Evolutionary conservation across 2,113 vertebrate species (phyloP).

Genomic region (Pogona vitticeps): DNA sequence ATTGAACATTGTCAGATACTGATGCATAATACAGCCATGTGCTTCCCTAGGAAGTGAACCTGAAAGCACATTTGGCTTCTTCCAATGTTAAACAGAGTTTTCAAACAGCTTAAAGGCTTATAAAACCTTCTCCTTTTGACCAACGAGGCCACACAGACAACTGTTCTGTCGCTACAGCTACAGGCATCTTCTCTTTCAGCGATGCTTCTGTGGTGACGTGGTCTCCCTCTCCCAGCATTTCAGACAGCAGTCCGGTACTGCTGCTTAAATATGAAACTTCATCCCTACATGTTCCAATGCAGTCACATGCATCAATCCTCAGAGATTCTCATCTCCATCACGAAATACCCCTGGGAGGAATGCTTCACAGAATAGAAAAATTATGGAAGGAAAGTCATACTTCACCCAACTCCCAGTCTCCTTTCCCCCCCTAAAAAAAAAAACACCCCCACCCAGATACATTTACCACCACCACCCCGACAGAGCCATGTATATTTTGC

Average conservation of each 20-base stretch:
- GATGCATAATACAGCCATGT: neutral
- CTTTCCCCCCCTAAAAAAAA: no score
- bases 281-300: neutral
- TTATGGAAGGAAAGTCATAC: neutral
- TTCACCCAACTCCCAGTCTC: no score
- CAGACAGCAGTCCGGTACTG: neutral
- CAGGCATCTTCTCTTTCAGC: neutral
- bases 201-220: conserved; percentile 1
- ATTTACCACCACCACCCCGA: neutral
- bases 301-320: neutral
- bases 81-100: neutral
- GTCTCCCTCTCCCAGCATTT: neutral
- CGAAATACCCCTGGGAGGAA: no score
- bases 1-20: neutral
- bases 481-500: neutral
- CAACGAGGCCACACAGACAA: neutral
- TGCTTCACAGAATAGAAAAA: no score
- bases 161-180: neutral
- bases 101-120: neutral
- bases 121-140: neutral
- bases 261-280: neutral
- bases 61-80: neutral
- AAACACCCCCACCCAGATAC: neutral
- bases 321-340: no score
- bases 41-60: neutral